These are phyloP conservation scores for Brenthis ino DNA, from an alignment of 2,888 invertebrate species.

Conservation along the genomic window DNA sequence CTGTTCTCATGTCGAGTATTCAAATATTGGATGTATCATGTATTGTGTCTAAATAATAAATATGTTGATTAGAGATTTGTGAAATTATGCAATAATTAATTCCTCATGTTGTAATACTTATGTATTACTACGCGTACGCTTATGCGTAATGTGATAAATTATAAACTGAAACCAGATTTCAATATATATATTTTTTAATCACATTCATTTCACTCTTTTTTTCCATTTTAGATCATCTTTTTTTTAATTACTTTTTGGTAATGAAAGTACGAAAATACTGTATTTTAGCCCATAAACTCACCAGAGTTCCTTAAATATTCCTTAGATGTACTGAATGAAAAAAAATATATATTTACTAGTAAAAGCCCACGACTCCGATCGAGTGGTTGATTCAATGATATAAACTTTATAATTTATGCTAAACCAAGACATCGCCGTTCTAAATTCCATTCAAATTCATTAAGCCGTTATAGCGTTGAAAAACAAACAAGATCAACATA, in stretches of 20 bases:
- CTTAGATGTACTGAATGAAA: too few relatives aligned
- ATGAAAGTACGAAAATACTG: neutral
- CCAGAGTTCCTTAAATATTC: too few relatives aligned
- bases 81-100: conserved; percentile 26
- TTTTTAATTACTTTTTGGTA: neutral
- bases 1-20: neutral
- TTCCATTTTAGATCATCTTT: neutral
- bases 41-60: too few relatives aligned
- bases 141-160: conserved; percentile 54
- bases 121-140: too few relatives aligned
- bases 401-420: too few relatives aligned
- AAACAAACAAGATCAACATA: too few relatives aligned
- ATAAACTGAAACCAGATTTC: conserved; percentile 36
- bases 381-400: too few relatives aligned
- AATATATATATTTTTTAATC: conserved; percentile 36
- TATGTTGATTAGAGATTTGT: conserved; percentile 17
- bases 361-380: too few relatives aligned
- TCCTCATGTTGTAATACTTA: conserved; percentile 41
- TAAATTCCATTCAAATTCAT: too few relatives aligned
- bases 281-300: neutral
- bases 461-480: too few relatives aligned
- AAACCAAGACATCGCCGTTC: too few relatives aligned
- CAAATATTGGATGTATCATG: neutral
- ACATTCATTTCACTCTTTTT: conserved; percentile 15
- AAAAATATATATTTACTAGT: too few relatives aligned